These are phyloP conservation scores for Herpailurus yagouaroundi DNA, from an alignment of 2,113 vertebrate species.

Conservation along the genomic window DNA sequence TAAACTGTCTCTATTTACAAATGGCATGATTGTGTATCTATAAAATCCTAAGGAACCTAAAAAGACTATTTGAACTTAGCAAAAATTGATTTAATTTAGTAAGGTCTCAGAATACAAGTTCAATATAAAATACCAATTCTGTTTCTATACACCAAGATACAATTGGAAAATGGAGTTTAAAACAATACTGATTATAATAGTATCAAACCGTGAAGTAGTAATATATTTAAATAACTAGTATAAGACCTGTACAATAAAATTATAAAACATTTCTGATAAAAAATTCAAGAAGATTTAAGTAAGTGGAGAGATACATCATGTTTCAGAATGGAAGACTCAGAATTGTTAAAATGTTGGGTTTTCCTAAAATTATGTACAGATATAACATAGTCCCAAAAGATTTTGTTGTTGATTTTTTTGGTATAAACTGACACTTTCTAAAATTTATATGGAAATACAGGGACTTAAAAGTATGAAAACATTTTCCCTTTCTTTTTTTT, in stretches of 20 bases:
- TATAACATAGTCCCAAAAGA: not conserved
- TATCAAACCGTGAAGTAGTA: not conserved
- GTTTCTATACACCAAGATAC: not conserved
- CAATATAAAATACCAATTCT: not conserved
- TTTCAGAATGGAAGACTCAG: not conserved
- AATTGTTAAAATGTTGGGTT: not conserved
- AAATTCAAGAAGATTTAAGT: not conserved
- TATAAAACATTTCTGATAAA: not conserved
- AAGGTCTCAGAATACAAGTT: not conserved
- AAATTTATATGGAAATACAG: not conserved
- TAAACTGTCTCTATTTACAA: not conserved
- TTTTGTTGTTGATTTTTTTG: not conserved
- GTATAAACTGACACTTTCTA: not conserved
- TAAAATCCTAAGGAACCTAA: not conserved
- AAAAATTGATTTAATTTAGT: constrained; percentile 1
- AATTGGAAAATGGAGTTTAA: not conserved
- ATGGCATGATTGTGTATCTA: not conserved
- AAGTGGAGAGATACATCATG: not conserved
- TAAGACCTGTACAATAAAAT: not conserved
- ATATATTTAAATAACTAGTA: not conserved
- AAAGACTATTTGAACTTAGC: not conserved
- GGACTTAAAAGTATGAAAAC: not conserved
- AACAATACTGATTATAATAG: not conserved
- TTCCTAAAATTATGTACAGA: not conserved
- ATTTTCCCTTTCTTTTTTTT: not conserved